These are phyloP conservation scores for Nephotettix cincticeps DNA, from an alignment of 1,140 invertebrate species.

Conservation along the genomic window DNA sequence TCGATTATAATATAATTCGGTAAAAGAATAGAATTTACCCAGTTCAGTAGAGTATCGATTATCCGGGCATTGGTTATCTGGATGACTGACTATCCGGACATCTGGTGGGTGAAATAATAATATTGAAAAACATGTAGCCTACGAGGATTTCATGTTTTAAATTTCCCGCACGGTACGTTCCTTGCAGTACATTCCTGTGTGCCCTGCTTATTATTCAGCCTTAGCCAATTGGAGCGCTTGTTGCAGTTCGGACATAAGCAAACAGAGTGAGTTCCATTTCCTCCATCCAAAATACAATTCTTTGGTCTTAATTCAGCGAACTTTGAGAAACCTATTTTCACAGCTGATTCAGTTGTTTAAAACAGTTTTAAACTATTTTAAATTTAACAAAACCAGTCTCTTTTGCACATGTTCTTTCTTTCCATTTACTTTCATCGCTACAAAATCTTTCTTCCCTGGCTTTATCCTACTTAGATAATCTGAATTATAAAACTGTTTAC, in stretches of 20 bases:
- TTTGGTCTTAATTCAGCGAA: slow-evolving; percentile 35
- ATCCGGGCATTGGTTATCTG: no score
- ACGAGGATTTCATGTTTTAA: no score
- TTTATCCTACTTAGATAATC: not conserved
- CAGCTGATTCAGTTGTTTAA: slow-evolving; percentile 8
- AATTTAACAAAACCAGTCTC: slow-evolving; percentile 35
- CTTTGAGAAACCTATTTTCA: slow-evolving; percentile 33
- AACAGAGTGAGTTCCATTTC: slow-evolving; percentile 29
- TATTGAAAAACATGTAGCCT: no score
- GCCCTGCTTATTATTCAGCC: no score
- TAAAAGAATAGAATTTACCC: no score
- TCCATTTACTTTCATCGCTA: slow-evolving; percentile 29
- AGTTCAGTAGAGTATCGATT: no score
- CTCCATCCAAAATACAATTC: slow-evolving; percentile 33
- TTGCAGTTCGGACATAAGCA: slow-evolving; percentile 33
- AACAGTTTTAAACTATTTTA: slow-evolving; percentile 33
- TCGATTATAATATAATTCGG: no score
- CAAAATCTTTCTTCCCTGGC: slow-evolving; percentile 35
- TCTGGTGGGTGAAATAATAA: no score
- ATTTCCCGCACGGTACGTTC: no score
- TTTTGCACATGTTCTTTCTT: slow-evolving; percentile 33
- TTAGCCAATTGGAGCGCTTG: no score
- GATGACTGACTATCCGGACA: no score
- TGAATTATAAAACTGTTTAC: not conserved
- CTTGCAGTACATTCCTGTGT: slow-evolving; percentile 32